phyloP scores from a whole-genome alignment of 2,797 vertebrate genomes.

The Oreochromis grahami region DNA sequence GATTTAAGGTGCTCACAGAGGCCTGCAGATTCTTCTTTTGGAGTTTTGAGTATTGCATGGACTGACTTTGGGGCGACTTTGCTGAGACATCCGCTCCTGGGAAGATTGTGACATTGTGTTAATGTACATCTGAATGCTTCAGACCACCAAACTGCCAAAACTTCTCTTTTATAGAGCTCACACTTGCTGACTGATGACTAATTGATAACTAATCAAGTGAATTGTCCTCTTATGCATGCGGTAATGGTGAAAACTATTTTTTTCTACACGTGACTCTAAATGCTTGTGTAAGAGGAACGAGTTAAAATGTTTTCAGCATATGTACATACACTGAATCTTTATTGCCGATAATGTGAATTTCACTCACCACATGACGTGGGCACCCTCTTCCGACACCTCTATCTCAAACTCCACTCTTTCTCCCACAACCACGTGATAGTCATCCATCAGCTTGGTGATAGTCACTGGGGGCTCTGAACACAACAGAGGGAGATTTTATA shows the following conservation, averaged over 20 bases:
- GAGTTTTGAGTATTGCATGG: neutral
- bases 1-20: neutral
- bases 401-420: constrained; percentile 87
- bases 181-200: neutral
- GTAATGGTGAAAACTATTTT: neutral
- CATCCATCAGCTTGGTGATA: constrained; percentile 84
- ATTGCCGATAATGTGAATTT: neutral
- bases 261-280: neutral
- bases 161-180: neutral
- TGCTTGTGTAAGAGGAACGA: neutral
- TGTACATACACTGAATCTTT: neutral
- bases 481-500: neutral
- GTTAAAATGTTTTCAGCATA: neutral
- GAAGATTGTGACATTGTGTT: neutral
- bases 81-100: neutral
- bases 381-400: constrained; percentile 92
- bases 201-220: neutral
- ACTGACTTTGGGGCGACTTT: neutral
- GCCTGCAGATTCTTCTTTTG: neutral
- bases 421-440: constrained; percentile 89
- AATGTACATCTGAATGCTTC: neutral
- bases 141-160: neutral
- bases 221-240: neutral
- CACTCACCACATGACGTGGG: constrained; percentile 88
- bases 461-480: constrained; percentile 83